Percentiles rank a stretch among this genome's conserved stretches.
Conservation (phyloP, 2,797 vertebrate species). For the Protosalanx chinensis region DNA sequence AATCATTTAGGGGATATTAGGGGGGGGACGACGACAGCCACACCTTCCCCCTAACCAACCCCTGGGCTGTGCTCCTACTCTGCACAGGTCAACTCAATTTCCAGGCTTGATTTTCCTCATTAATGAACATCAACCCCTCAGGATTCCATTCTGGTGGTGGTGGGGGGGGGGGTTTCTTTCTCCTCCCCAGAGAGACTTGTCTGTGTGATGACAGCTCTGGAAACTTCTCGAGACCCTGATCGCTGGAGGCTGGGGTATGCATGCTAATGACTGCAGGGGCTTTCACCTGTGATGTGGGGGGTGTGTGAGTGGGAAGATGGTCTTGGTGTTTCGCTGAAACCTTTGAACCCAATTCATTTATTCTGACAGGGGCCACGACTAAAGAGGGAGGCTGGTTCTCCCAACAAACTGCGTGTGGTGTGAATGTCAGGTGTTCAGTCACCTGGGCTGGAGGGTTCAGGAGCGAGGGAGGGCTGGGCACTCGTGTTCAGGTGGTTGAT, state of each 20-base stretch:
- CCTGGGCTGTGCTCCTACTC: conserved; percentile 4
- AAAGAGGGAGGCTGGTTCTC: conserved; percentile 6
- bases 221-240: conserved; percentile 17
- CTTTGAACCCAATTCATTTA: conserved; percentile 25
- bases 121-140: conserved; percentile 20
- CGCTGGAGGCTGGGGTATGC: conserved; percentile 12
- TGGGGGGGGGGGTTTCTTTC: not conserved
- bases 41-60: not conserved
- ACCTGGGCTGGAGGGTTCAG: too few species aligned
- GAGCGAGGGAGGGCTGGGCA: too few species aligned
- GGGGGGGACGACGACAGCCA: not conserved
- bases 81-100: conserved; percentile 23
- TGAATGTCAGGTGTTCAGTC: conserved; percentile 18
- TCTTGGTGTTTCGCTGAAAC: conserved; percentile 11
- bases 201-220: conserved; percentile 10
- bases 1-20: conserved; percentile 17
- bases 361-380: conserved; percentile 22
- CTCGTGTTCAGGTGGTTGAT: not conserved
- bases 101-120: conserved; percentile 8
- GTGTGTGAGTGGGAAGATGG: not conserved
- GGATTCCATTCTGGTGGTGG: not conserved
- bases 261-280: conserved; percentile 26
- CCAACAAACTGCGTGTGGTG: not conserved
- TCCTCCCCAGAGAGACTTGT: not conserved
- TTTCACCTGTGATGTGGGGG: conserved; percentile 8